phyloP scores from a whole-genome alignment of 2,113 vertebrate genomes.

The Uria aalge region DNA sequence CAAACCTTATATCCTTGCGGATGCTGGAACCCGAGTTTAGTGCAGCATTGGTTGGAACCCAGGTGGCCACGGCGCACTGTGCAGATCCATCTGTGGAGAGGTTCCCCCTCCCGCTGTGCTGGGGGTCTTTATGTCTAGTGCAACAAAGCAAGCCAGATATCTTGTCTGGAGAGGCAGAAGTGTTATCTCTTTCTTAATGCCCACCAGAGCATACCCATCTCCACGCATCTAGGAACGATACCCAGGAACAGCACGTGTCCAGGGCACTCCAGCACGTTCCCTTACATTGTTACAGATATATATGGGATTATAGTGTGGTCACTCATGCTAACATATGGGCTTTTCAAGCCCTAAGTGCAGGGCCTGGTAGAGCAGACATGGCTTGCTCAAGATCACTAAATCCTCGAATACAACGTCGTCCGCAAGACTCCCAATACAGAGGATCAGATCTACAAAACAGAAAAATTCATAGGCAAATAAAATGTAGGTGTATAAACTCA shows the following conservation, averaged over 20 bases:
- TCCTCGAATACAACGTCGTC: not conserved
- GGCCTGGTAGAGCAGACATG: not conserved
- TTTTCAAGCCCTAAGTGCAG: not conserved
- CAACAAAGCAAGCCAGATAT: not conserved
- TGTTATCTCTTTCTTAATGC: not conserved
- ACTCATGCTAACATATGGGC: not conserved
- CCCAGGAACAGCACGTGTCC: not conserved
- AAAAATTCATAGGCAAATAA: not conserved
- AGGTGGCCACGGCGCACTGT: rapidly evolving
- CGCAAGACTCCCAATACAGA: not conserved
- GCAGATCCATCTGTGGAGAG: not conserved
- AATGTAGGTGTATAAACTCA: not conserved
- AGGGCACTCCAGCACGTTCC: not conserved
- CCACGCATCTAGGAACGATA: not conserved
- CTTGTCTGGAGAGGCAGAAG: not conserved
- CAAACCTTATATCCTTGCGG: not conserved
- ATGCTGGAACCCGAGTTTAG: not conserved
- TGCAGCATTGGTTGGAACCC: not conserved
- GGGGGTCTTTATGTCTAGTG: not conserved
- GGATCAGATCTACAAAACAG: rapidly evolving
- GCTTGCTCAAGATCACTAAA: not conserved
- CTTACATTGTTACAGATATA: not conserved
- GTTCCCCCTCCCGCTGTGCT: not conserved
- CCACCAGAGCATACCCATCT: not conserved
- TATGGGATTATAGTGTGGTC: not conserved